Conservation (phyloP, 1,140 invertebrate species). For the Drosophila gunungcola region DNA sequence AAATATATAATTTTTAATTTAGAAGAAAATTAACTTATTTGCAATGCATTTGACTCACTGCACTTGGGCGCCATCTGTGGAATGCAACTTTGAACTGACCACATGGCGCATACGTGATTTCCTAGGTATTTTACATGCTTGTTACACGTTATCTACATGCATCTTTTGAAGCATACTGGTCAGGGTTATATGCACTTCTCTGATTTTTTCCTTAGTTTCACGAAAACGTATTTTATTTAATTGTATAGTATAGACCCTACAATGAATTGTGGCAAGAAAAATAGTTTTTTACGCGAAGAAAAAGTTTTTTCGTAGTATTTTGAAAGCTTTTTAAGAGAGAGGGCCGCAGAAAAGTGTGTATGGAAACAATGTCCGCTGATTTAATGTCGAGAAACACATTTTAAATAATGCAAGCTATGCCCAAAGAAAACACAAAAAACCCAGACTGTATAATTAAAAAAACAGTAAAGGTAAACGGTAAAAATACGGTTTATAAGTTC, state of each 20-base stretch:
- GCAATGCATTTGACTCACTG: background rate
- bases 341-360: too few species aligned
- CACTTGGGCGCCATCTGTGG: conserved; percentile 18
- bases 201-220: background rate
- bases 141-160: conserved; percentile 19
- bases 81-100: conserved; percentile 12
- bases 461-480: background rate
- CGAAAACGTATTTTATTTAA: conserved; percentile 13
- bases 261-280: conserved; percentile 2
- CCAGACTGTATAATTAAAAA: background rate
- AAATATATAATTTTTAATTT: too few species aligned
- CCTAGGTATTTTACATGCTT: conserved; percentile 9
- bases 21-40: background rate
- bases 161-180: conserved; percentile 26
- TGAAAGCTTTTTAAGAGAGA: conserved; percentile 9
- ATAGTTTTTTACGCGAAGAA: background rate
- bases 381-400: conserved; percentile 28
- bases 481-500: background rate
- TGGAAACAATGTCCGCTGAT: conserved; percentile 9
- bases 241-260: conserved; percentile 2
- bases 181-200: background rate
- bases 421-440: conserved; percentile 11
- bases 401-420: conserved; percentile 5
- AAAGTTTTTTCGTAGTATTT: background rate
- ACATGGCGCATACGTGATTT: conserved; percentile 37